Evolutionary conservation across 2,888 invertebrate genomes (phyloP).

Genomic region (Pseudanteris insignis): DNA sequence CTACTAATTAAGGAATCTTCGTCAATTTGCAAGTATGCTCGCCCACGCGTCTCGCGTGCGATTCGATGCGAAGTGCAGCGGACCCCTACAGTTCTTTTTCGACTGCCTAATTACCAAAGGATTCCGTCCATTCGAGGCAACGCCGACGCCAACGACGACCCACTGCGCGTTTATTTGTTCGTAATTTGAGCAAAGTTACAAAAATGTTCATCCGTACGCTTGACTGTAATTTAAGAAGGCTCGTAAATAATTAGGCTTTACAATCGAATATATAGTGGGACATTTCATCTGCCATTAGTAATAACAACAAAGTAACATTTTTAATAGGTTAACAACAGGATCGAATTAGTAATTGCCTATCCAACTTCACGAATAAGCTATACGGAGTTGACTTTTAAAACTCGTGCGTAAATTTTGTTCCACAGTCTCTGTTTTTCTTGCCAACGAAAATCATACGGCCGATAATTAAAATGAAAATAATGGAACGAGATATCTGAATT

Average conservation of each 20-base stretch:
- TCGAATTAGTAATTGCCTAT: neutral
- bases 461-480: too few relatives aligned
- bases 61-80: slow-evolving; percentile 26
- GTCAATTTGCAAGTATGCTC: slow-evolving; percentile 39
- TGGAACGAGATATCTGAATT: slow-evolving; percentile 5
- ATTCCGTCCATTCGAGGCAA: slow-evolving; percentile 51
- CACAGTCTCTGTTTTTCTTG: too few relatives aligned
- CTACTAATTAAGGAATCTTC: slow-evolving; percentile 42
- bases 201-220: slow-evolving; percentile 20
- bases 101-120: slow-evolving; percentile 58
- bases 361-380: too few relatives aligned
- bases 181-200: slow-evolving; percentile 33
- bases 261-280: slow-evolving; percentile 1
- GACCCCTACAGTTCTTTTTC: slow-evolving; percentile 41
- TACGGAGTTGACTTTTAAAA: neutral
- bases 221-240: slow-evolving; percentile 27
- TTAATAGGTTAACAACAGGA: slow-evolving; percentile 4
- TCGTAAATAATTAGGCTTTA: slow-evolving; percentile 19
- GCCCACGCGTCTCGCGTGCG: slow-evolving; percentile 35
- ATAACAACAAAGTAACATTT: slow-evolving; percentile 16
- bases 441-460: too few relatives aligned
- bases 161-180: slow-evolving; percentile 47
- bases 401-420: too few relatives aligned
- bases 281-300: slow-evolving; percentile 9
- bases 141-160: slow-evolving; percentile 41